Percentiles rank a stretch among this genome's conserved stretches.
Evolutionary conservation across 2,797 vertebrate species (phyloP).

Genomic region (Sardinella longiceps): DNA sequence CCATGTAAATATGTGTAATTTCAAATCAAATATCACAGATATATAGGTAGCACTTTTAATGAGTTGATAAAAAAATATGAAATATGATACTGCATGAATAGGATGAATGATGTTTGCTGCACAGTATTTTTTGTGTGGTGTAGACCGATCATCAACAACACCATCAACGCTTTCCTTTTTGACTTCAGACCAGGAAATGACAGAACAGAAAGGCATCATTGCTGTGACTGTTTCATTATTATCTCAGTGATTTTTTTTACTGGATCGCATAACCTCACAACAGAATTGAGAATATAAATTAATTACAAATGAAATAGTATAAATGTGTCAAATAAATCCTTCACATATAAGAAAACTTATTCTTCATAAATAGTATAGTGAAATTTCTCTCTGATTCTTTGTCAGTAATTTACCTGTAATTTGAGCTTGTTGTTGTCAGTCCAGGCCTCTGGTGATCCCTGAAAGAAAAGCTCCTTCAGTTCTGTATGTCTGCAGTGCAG

Average conservation of each 20-base stretch:
- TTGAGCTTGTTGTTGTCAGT: background rate
- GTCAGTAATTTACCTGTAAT: background rate
- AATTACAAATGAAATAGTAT: constrained; percentile 1
- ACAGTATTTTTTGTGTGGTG: background rate
- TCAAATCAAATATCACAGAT: background rate
- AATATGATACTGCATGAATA: too few relatives aligned
- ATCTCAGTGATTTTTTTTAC: background rate
- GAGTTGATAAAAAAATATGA: background rate
- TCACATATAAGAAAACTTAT: background rate
- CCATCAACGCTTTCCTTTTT: background rate
- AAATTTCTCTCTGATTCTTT: background rate
- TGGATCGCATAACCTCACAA: background rate
- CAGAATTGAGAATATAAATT: background rate
- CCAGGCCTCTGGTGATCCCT: background rate
- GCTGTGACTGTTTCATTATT: background rate
- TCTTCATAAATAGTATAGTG: background rate
- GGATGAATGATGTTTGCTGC: background rate
- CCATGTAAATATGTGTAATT: background rate
- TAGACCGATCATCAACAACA: background rate
- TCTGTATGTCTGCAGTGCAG: background rate
- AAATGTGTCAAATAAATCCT: background rate
- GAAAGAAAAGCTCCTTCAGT: background rate
- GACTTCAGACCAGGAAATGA: background rate
- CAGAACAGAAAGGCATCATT: background rate
- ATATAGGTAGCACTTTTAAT: background rate